A percentile compares a stretch with the other conserved stretches of the same genome.
phyloP scores from a whole-genome alignment of 2,113 vertebrate genomes.

The Noturus placidus region DNA sequence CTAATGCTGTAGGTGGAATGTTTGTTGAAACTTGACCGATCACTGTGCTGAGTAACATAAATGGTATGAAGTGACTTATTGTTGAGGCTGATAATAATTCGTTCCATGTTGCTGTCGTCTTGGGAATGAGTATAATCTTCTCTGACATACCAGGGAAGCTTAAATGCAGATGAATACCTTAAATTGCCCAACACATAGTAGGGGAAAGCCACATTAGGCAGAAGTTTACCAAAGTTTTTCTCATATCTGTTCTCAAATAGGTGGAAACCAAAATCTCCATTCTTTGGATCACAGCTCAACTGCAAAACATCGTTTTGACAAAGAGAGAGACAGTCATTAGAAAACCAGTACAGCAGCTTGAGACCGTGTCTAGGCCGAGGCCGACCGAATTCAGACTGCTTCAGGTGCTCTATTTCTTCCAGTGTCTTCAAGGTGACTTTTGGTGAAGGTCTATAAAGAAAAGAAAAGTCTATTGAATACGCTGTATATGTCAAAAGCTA shows the following conservation, averaged over 20 bases:
- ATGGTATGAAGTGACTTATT: neutral
- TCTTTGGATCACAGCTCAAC: neutral
- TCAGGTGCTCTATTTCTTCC: neutral
- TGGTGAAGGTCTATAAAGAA: neutral
- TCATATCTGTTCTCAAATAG: neutral
- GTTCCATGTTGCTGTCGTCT: constrained; percentile 34
- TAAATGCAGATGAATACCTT: neutral
- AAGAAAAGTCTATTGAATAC: too few relatives aligned
- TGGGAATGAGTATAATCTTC: neutral
- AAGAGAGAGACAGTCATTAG: neutral
- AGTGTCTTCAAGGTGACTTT: neutral
- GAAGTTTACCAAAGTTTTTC: neutral
- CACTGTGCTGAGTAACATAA: constrained; percentile 33
- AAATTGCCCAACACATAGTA: constrained; percentile 48
- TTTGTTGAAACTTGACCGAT: neutral
- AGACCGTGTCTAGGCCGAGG: constrained; percentile 17
- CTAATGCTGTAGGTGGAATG: neutral
- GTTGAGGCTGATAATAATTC: constrained; percentile 31
- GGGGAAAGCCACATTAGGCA: neutral
- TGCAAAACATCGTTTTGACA: neutral
- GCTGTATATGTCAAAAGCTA: neutral
- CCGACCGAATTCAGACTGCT: neutral
- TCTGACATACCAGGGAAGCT: neutral
- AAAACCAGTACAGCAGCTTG: constrained; percentile 40
- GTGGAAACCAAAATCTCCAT: constrained; percentile 39